These are phyloP conservation scores for Tiaroga cobitis DNA, from an alignment of 2,797 vertebrate species.

Conservation along the genomic window DNA sequence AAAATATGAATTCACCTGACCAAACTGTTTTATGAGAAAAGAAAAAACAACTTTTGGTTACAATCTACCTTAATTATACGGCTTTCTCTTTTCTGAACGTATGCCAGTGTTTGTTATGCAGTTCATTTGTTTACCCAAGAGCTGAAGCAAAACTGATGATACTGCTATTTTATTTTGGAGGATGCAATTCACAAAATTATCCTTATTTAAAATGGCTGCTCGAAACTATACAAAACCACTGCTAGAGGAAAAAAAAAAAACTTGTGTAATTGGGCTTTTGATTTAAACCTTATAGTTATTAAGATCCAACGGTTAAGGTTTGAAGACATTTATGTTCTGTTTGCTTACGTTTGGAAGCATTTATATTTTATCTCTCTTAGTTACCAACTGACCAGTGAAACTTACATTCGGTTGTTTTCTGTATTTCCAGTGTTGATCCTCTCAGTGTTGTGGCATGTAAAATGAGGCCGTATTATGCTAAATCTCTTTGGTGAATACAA, in stretches of 20 bases:
- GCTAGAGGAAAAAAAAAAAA: too few relatives aligned
- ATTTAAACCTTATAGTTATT: background rate
- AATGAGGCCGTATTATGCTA: constrained; percentile 41
- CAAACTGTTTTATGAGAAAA: background rate
- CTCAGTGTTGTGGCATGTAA: constrained; percentile 38
- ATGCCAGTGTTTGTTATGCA: background rate
- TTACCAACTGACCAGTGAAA: background rate
- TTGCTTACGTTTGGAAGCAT: background rate
- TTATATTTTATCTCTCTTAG: background rate
- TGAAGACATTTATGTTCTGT: background rate
- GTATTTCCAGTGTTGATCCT: constrained; percentile 39
- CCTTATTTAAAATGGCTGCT: background rate
- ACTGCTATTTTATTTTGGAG: background rate
- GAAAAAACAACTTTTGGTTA: background rate
- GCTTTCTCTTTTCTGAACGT: background rate
- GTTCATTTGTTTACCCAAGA: constrained; percentile 2
- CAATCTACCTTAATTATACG: background rate
- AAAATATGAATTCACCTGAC: background rate
- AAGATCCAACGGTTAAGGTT: background rate
- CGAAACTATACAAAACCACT: background rate
- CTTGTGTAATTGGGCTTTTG: background rate
- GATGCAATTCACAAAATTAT: background rate
- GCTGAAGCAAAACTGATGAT: constrained; percentile 6
- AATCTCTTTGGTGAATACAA: constrained; percentile 48
- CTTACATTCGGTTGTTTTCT: constrained; percentile 30